A percentile compares a stretch with the other conserved stretches of the same genome.
phyloP scores from a whole-genome alignment of 1,140 invertebrate species.

The Phenacoccus solenopsis region DNA sequence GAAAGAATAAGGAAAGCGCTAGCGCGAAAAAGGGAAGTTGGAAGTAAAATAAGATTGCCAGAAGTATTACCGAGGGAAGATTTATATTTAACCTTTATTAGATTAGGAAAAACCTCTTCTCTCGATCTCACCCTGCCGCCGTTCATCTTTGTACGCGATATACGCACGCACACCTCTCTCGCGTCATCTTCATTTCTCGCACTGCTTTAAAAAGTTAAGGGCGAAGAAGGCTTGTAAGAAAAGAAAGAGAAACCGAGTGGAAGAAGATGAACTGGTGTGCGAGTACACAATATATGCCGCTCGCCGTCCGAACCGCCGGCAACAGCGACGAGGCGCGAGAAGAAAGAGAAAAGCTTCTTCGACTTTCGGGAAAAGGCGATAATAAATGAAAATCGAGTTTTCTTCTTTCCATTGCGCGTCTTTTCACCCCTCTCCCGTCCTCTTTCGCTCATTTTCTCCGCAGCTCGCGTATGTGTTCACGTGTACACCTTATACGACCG shows the following conservation, averaged over 20 bases:
- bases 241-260: not conserved
- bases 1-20: too few species aligned
- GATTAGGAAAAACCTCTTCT: conserved; percentile 1
- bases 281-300: too few species aligned
- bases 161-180: too few species aligned
- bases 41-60: not conserved
- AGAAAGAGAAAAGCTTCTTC: not conserved
- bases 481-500: not conserved
- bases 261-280: conserved; percentile 2
- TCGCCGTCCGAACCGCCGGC: not conserved
- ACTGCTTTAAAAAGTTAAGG: not conserved
- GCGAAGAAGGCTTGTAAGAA: not conserved
- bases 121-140: not conserved
- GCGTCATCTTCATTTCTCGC: not conserved
- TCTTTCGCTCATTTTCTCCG: not conserved
- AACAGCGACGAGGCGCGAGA: too few species aligned
- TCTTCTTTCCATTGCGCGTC: not conserved
- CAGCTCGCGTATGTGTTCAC: not conserved
- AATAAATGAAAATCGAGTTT: conserved; percentile 17
- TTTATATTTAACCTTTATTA: conserved; percentile 4
- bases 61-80: conserved; percentile 1
- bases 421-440: not conserved
- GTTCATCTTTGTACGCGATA: too few species aligned
- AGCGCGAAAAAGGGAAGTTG: not conserved
- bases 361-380: not conserved